Evolutionary conservation across 2,113 vertebrate species (phyloP), one percentile per base, ranked within the genome.

Genomic region (Tenebrosternarchus preto): DNA sequence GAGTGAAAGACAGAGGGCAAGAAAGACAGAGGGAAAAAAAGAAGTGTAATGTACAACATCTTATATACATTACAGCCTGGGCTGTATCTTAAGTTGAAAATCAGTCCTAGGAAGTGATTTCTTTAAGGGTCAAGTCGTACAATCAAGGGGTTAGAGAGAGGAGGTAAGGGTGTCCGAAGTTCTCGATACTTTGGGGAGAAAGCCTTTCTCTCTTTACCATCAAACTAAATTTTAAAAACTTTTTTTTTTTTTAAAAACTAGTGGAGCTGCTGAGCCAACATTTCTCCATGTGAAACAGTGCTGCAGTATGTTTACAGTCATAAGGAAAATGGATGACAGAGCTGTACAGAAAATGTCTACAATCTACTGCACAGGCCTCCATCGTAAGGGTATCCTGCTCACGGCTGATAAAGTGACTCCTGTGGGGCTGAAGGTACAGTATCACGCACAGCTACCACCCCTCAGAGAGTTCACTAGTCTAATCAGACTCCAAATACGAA

Each of bases 31-130:
- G 94, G 94, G 94, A 91, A 94, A 90, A n/a, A 92, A 95, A 93
- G 93, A 96, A 95, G 95, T 98, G 95, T 96, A 98, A 98, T 99
- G 96, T 98, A 99, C 97, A 99, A 96, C 95, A 92, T 97, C 96
- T 97, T 95, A 96, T 96, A 97, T 97, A 98, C 94, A 96, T 94
- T 94, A 96, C 96, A 98, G 97, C 96, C 82, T 89, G 88, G 89
- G 95, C 96, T 95, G 97, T 94, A 91, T 94, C 95, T 95, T 95
- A 97, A 96, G 95, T 95, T 96, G 95, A 97, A 98, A 98, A 98
- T 95, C 95, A 98, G 95, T 97, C 97, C 96, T 95, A 97, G 95
- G 95, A 98, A 95, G 95, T 95, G 97, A 98, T 97, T 96, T 98
- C 93, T 90, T 93, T 92, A 90, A 94, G 96, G 96, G 94, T 90